Conservation (phyloP, 1,140 invertebrate genomes). For the Drosophila truncata region DNA sequence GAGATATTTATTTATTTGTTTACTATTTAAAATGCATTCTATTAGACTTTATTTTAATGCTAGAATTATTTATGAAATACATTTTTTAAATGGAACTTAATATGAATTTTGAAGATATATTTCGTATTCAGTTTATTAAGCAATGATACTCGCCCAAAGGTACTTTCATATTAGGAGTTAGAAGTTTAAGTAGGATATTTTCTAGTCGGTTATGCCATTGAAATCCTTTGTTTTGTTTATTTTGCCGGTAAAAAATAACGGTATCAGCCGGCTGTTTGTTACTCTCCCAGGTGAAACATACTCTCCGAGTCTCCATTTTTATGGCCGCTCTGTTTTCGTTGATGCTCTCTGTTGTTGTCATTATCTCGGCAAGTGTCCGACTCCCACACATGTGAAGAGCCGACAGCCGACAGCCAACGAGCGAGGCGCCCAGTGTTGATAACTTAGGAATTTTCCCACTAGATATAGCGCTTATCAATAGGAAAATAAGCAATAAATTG, state of each 20-base stretch:
- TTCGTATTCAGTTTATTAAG: background rate
- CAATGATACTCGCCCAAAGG: background rate
- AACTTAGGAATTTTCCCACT: background rate
- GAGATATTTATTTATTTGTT: too few relatives aligned
- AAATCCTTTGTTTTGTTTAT: slow-evolving; percentile 32
- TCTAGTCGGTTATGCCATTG: background rate
- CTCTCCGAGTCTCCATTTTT: slow-evolving; percentile 42
- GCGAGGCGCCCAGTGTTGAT: slow-evolving; percentile 1
- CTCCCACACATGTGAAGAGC: slow-evolving; percentile 28
- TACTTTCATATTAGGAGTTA: background rate
- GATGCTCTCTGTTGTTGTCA: slow-evolving; percentile 79
- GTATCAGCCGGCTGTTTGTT: slow-evolving; percentile 64
- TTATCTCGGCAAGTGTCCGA: slow-evolving; percentile 67
- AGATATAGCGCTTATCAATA: background rate
- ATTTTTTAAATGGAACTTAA: background rate
- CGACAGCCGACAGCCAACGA: slow-evolving; percentile 18
- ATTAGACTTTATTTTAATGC: background rate
- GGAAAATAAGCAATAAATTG: background rate
- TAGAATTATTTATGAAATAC: background rate
- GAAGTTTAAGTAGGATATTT: background rate
- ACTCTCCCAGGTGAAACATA: slow-evolving; percentile 16
- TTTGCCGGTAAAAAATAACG: slow-evolving; percentile 62
- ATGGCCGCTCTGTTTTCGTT: slow-evolving; percentile 46
- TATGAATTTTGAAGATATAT: background rate
- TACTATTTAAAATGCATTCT: background rate